Conservation (phyloP, 2,888 invertebrate species). For the Diaperis boleti region DNA sequence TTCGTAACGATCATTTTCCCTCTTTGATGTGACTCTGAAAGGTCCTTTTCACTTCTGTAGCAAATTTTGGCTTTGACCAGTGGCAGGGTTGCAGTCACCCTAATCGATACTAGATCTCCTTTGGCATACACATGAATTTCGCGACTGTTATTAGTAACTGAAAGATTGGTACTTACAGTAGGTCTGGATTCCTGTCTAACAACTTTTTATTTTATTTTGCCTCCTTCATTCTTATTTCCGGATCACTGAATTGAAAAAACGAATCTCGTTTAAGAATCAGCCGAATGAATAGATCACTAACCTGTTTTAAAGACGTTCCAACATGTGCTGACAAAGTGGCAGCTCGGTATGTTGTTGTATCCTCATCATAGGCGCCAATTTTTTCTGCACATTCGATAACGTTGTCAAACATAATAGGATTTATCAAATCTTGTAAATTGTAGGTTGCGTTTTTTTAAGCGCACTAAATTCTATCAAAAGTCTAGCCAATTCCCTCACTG, state of each 20-base stretch:
- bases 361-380: neutral
- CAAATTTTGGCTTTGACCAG: too few species aligned
- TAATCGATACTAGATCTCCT: too few species aligned
- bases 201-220: too few species aligned
- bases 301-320: slow-evolving; percentile 1
- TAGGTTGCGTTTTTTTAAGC: neutral
- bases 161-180: too few species aligned
- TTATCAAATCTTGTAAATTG: neutral
- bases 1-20: too few species aligned
- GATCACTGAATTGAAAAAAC: neutral
- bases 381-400: neutral
- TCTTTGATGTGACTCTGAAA: too few species aligned
- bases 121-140: too few species aligned
- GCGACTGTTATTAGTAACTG: too few species aligned
- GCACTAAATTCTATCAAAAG: neutral
- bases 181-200: too few species aligned
- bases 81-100: too few species aligned
- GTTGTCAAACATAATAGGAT: neutral
- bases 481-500: neutral
- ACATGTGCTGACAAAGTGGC: neutral
- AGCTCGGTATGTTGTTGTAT: neutral
- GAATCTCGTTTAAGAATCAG: neutral
- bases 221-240: neutral
- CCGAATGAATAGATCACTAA: neutral
- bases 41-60: too few species aligned